Conservation (phyloP, 2,888 invertebrate genomes). For the Drosophila rellima region DNA sequence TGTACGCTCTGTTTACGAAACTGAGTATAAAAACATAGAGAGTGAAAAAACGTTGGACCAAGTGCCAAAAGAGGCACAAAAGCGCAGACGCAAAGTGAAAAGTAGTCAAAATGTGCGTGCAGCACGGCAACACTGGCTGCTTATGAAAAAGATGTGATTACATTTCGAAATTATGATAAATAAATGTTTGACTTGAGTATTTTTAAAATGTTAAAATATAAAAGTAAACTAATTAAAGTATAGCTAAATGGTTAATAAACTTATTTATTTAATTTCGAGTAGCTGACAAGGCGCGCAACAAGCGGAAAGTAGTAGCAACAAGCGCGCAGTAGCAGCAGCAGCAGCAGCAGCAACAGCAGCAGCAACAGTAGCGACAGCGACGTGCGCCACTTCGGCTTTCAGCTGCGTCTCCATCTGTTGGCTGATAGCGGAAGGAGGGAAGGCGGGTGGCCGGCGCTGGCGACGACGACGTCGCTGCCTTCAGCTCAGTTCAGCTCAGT, state of each 20-base stretch:
- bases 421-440: not conserved
- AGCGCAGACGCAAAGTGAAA: slow-evolving; percentile 68
- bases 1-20: slow-evolving; percentile 71
- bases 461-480: slow-evolving; percentile 15
- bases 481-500: slow-evolving; percentile 54
- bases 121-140: slow-evolving; percentile 72
- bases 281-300: not conserved
- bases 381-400: slow-evolving; percentile 28
- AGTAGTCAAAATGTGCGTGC: slow-evolving; percentile 5
- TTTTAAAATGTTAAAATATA: not conserved
- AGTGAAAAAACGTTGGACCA: slow-evolving; percentile 27
- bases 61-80: not conserved
- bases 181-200: not conserved
- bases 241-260: not conserved
- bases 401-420: not conserved
- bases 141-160: not conserved
- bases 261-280: not conserved
- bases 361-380: slow-evolving; percentile 37
- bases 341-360: slow-evolving; percentile 21
- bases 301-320: slow-evolving; percentile 20
- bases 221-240: not conserved
- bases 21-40: slow-evolving; percentile 74
- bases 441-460: slow-evolving; percentile 7
- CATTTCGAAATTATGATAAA: not conserved
- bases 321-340: slow-evolving; percentile 36